A percentile compares a stretch with the other conserved stretches of the same genome.
Evolutionary conservation across 1,140 invertebrate genomes (phyloP).

Genomic region (Bombus sylvicola): DNA sequence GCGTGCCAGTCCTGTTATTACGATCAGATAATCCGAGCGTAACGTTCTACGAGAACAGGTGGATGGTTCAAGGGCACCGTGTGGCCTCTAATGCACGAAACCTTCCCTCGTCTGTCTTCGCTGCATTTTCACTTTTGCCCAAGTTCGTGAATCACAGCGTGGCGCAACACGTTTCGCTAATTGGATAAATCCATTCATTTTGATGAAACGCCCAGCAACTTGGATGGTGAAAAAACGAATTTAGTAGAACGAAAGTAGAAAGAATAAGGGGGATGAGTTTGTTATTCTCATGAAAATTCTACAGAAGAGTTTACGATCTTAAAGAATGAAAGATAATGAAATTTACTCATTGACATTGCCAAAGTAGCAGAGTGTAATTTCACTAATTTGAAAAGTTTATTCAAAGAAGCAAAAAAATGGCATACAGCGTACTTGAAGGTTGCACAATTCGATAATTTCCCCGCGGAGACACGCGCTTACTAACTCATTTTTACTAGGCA

Average conservation of each 20-base stretch:
- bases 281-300: no score
- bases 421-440: no score
- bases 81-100: slow-evolving; percentile 34
- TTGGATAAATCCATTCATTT: not conserved
- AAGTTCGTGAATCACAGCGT: not conserved
- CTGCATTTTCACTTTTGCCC: slow-evolving; percentile 46
- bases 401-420: no score
- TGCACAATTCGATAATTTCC: not conserved
- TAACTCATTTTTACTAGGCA: not conserved
- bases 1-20: slow-evolving; percentile 61
- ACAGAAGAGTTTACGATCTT: not conserved
- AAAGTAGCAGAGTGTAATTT: no score
- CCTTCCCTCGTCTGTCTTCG: slow-evolving; percentile 2
- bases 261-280: not conserved
- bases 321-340: no score
- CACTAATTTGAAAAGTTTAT: no score
- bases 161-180: not conserved
- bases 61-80: slow-evolving; percentile 59
- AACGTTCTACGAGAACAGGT: slow-evolving; percentile 60
- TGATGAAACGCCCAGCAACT: not conserved
- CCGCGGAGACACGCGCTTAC: not conserved
- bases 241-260: not conserved
- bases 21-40: slow-evolving; percentile 64
- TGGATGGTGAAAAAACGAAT: not conserved
- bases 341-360: no score